These are phyloP conservation scores for Dryoscopus gambensis DNA, from an alignment of 2,113 vertebrate genomes.

Conservation along the genomic window DNA sequence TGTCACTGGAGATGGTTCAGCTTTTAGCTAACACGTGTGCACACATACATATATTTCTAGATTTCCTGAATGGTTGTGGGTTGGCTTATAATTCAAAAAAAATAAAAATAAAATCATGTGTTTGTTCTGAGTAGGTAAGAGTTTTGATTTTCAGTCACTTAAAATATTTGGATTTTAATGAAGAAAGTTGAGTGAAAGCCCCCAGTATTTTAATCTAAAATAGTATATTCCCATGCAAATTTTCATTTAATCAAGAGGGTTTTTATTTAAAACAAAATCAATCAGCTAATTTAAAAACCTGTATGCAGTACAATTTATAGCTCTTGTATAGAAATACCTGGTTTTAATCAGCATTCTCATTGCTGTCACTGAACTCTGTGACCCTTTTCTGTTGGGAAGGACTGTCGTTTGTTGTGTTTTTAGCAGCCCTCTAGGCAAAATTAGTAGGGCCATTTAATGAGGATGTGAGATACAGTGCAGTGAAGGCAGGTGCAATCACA, in stretches of 20 bases:
- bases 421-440: neutral
- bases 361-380: neutral
- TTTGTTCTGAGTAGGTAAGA: neutral
- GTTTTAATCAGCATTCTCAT: neutral
- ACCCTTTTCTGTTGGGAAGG: neutral
- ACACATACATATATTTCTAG: neutral
- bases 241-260: neutral
- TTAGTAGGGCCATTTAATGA: neutral
- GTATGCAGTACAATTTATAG: neutral
- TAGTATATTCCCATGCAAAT: neutral
- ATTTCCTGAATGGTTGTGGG: neutral
- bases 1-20: neutral
- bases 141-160: neutral
- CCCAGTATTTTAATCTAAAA: neutral
- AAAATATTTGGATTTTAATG: neutral
- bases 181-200: neutral
- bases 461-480: rapidly evolving
- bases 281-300: neutral
- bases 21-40: neutral
- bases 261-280: neutral
- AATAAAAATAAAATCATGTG: neutral
- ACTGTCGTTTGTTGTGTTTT: neutral
- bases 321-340: neutral
- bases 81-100: neutral
- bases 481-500: neutral